A percentile compares a stretch with the other conserved stretches of the same genome.
Conservation (phyloP, 2,113 vertebrate genomes). For the Tachuris rubrigastra region DNA sequence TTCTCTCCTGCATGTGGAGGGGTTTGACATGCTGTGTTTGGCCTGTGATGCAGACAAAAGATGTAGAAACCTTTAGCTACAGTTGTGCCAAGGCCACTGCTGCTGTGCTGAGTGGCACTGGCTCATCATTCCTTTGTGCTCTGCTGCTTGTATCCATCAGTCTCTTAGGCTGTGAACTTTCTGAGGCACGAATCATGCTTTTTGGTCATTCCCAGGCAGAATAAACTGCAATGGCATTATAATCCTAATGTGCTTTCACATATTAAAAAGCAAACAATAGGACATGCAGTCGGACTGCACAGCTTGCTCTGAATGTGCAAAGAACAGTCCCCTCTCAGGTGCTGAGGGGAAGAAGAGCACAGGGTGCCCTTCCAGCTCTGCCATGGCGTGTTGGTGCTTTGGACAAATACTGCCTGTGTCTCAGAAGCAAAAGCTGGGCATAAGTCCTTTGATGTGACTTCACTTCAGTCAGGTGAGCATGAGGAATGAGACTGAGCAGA, state of each 20-base stretch:
- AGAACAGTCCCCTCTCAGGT: neutral
- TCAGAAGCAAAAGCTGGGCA: neutral
- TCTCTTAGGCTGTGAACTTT: neutral
- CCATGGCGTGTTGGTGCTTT: neutral
- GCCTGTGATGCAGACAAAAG: neutral
- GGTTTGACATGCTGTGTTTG: neutral
- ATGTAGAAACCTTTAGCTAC: neutral
- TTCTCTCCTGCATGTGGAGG: neutral
- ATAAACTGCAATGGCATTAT: neutral
- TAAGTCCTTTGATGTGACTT: neutral
- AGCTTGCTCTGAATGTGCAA: neutral
- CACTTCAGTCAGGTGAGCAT: neutral
- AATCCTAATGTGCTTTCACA: neutral
- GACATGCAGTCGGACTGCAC: neutral
- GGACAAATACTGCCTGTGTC: neutral
- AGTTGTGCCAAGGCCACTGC: neutral
- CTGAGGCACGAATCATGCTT: neutral
- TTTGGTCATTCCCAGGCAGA: neutral
- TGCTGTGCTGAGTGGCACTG: neutral
- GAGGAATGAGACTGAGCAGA: neutral
- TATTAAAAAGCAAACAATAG: neutral
- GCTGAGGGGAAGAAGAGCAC: neutral
- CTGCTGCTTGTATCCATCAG: neutral
- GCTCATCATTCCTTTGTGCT: neutral
- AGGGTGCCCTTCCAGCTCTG: neutral